These are phyloP conservation scores for Phylloscopus collybita DNA, from an alignment of 2,797 vertebrate genomes.

Conservation along the genomic window DNA sequence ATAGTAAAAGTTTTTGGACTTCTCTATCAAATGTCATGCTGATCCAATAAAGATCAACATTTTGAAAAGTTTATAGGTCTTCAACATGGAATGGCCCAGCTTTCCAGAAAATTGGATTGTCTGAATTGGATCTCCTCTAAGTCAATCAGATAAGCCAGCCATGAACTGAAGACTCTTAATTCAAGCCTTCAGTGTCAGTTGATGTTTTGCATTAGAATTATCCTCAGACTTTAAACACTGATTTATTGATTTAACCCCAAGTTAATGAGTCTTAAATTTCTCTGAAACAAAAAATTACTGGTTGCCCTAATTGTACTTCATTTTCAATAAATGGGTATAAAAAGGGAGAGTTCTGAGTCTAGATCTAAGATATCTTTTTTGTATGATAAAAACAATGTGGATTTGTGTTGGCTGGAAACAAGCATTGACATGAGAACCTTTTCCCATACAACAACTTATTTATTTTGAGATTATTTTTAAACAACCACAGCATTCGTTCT, in stretches of 20 bases:
- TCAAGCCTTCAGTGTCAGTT: neutral
- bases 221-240: neutral
- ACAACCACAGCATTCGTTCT: conserved; percentile 16
- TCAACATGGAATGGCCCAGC: neutral
- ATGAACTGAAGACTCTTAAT: neutral
- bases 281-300: neutral
- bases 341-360: neutral
- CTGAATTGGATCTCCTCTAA: neutral
- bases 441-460: conserved; percentile 44
- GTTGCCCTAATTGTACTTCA: neutral
- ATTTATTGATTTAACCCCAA: neutral
- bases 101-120: neutral
- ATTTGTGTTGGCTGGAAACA: conserved; percentile 54
- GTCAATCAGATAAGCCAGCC: neutral
- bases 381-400: conserved; percentile 13
- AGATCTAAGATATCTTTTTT: conserved; percentile 2
- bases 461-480: conserved; percentile 59
- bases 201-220: neutral
- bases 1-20: neutral
- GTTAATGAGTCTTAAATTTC: neutral
- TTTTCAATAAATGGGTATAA: neutral
- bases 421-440: conserved; percentile 32
- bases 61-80: neutral
- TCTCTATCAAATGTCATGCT: neutral
- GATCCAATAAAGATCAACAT: neutral